Evolutionary conservation across 2,113 vertebrate genomes (phyloP), one percentile per base, ranked within the genome.

Genomic region (Clupea harengus): DNA sequence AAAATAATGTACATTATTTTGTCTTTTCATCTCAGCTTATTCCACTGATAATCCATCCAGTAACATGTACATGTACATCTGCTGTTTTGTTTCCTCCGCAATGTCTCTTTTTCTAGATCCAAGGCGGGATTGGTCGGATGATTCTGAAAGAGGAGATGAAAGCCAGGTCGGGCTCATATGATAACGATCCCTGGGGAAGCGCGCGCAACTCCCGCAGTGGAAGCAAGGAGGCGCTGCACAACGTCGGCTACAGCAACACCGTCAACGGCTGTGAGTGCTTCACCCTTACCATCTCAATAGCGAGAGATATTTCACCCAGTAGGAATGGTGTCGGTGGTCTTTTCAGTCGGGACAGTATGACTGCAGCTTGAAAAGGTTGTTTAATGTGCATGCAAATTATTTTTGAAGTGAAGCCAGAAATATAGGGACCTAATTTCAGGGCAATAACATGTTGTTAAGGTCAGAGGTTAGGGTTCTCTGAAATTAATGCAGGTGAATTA

Each of bases 111-210:
- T 78, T 15, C 28, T 18, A 99, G 98, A 96, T 99, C 92, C 97
- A 99, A 95, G 97, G 97, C 0, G 96, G 98, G 86, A 99, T 99
- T 0, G 98, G 98, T 87, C 95, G 98, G 91, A 93, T 99, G 96
- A 99, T 99, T 92, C 95, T 99, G 88, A 98, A 99, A 94, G 98
- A 99, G 91, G 98, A 99, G 95, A 99, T 99, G 98, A 99, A 99
- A 95, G 98, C 98, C 50, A 95, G 97, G 81, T 98, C 97, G 81
- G 96, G 96, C 95, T 99, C 97, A 90, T 99, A 99, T 45, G 95
- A 95, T 94, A 95, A 97, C 8, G 98, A 99, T 91, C 97, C 98
- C 91, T 99, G 98, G 98, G 97, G 98, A 0, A 98, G 97, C 1
- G 95, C 96, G 0, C 96, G 97, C 90, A 99, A 97, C 94, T 98